Conservation (phyloP, 1,140 invertebrate species). For the Pachyrhynchus sulphureomaculatus region DNA sequence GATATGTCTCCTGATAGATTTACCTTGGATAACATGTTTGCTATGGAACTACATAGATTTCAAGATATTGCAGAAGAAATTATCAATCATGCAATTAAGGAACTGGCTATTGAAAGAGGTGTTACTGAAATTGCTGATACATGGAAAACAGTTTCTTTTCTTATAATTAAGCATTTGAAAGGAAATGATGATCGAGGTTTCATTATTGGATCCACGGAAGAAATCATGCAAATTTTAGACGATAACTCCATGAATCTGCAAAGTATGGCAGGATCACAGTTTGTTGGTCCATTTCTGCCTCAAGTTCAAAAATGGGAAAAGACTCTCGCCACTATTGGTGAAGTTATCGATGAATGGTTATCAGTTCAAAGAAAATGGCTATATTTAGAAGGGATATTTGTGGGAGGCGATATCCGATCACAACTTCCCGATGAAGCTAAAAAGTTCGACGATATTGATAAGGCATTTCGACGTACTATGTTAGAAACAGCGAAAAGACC, state of each 20-base stretch:
- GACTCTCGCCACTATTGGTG: conserved; percentile 72
- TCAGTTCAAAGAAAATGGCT: conserved; percentile 85
- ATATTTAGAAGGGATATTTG: conserved; percentile 88
- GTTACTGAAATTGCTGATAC: conserved; percentile 74
- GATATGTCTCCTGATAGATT: conserved; percentile 85
- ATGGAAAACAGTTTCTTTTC: conserved; percentile 75
- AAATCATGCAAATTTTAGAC: conserved; percentile 77
- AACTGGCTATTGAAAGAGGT: conserved; percentile 82
- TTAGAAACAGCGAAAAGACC: conserved; percentile 73
- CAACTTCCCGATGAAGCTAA: conserved; percentile 85
- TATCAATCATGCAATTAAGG: conserved; percentile 83
- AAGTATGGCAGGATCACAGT: conserved; percentile 87
- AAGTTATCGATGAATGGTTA: conserved; percentile 85
- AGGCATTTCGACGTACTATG: conserved; percentile 81
- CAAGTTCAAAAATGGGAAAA: conserved; percentile 84
- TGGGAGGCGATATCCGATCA: conserved; percentile 79
- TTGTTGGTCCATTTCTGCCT: conserved; percentile 81
- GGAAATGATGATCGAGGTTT: conserved; percentile 62
- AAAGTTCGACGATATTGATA: conserved; percentile 88
- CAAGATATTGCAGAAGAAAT: conserved; percentile 82
- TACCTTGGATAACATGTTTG: conserved; percentile 87
- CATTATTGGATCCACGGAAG: conserved; percentile 78
- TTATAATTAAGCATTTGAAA: conserved; percentile 65
- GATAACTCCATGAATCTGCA: conserved; percentile 88
- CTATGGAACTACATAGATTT: conserved; percentile 84